These are phyloP conservation scores for Mactra quadrangularis DNA, from an alignment of 1,140 invertebrate species.

Conservation along the genomic window DNA sequence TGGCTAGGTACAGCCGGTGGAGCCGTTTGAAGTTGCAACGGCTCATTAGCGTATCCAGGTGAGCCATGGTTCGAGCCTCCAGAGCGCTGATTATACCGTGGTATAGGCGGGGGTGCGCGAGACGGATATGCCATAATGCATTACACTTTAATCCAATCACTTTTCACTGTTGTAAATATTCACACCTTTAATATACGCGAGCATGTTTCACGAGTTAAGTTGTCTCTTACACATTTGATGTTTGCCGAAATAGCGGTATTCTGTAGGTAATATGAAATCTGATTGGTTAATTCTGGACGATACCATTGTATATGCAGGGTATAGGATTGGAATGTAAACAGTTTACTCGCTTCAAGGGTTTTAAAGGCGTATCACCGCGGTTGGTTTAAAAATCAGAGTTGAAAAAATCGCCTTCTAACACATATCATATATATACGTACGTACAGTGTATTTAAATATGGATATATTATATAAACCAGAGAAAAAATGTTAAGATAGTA, in stretches of 20 bases:
- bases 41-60: constrained; percentile 60
- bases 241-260: constrained; percentile 31
- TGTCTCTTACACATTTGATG: constrained; percentile 1
- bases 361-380: no score
- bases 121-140: constrained; percentile 45
- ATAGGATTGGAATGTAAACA: constrained; percentile 27
- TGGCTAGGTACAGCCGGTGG: constrained; percentile 4
- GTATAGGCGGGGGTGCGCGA: constrained; percentile 51
- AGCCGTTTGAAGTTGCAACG: constrained; percentile 48
- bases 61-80: constrained; percentile 30
- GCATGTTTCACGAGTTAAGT: constrained; percentile 45
- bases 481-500: no score
- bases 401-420: no score
- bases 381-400: no score
- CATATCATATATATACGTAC: no score
- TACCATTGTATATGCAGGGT: constrained; percentile 16
- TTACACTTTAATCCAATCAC: constrained; percentile 31
- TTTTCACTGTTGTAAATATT: constrained; percentile 17
- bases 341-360: neutral
- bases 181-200: constrained; percentile 29
- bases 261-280: neutral
- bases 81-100: constrained; percentile 17
- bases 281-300: constrained; percentile 47
- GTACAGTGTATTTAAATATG: no score
- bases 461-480: no score